Evolutionary conservation across 2,797 vertebrate species (phyloP).

Genomic region (Gallinago solitaria): DNA sequence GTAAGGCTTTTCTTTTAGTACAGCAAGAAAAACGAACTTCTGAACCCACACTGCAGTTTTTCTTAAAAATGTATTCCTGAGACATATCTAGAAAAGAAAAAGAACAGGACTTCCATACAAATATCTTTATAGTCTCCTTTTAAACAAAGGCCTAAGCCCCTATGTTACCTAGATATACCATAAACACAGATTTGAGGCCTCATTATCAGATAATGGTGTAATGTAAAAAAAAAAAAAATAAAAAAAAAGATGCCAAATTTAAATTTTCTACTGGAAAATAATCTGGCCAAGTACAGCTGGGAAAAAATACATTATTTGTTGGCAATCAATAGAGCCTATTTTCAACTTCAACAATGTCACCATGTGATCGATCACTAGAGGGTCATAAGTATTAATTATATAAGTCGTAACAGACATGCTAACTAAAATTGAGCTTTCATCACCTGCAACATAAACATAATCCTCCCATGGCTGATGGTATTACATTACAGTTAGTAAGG

Average conservation of each 20-base stretch:
- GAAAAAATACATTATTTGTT: not conserved
- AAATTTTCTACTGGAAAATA: not conserved
- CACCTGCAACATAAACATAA: not conserved
- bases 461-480: not conserved
- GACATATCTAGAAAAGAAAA: not conserved
- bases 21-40: not conserved
- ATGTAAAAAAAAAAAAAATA: not conserved
- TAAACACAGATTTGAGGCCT: not conserved
- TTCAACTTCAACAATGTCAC: not conserved
- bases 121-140: not conserved
- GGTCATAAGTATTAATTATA: not conserved
- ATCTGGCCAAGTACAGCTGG: not conserved
- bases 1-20: not conserved
- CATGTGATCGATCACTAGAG: not conserved
- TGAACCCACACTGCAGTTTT: not conserved
- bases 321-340: not conserved
- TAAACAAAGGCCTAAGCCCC: not conserved
- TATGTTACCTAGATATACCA: not conserved
- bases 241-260: not conserved
- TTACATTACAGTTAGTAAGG: not conserved
- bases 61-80: not conserved
- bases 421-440: not conserved
- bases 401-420: not conserved
- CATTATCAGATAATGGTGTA: not conserved
- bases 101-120: not conserved